Conservation (phyloP, 2,888 invertebrate genomes). For the Dyspetes luteomarginatus region DNA sequence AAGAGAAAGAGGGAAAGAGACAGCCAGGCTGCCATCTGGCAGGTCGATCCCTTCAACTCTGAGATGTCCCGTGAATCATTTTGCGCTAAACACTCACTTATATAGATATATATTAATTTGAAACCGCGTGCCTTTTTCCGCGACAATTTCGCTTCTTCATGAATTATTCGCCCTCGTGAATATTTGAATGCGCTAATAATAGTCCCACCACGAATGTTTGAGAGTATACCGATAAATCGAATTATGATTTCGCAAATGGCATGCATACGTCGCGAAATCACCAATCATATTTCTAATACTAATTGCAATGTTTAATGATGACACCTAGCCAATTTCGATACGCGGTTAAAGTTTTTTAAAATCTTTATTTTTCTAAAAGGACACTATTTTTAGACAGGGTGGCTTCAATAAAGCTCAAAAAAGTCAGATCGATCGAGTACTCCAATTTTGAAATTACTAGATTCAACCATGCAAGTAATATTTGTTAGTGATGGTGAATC, state of each 20-base stretch:
- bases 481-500: too few species aligned
- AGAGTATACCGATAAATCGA: slow-evolving; percentile 35
- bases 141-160: too few species aligned
- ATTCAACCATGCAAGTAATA: too few species aligned
- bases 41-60: slow-evolving; percentile 66
- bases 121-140: neutral
- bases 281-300: slow-evolving; percentile 25
- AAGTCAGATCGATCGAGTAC: too few species aligned
- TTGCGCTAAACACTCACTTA: slow-evolving; percentile 18
- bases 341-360: neutral
- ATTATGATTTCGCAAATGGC: slow-evolving; percentile 27
- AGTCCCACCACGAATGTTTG: slow-evolving; percentile 5
- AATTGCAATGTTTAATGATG: slow-evolving; percentile 27
- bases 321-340: neutral
- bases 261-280: slow-evolving; percentile 8
- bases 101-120: neutral
- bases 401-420: too few species aligned
- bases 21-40: slow-evolving; percentile 68
- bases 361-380: too few species aligned
- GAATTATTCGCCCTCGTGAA: neutral
- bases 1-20: slow-evolving; percentile 34
- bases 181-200: slow-evolving; percentile 40
- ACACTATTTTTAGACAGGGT: too few species aligned
- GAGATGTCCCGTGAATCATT: slow-evolving; percentile 64
- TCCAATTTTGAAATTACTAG: too few species aligned